Conservation (phyloP, 23 tunicate genomes). For the Styela clava region DNA sequence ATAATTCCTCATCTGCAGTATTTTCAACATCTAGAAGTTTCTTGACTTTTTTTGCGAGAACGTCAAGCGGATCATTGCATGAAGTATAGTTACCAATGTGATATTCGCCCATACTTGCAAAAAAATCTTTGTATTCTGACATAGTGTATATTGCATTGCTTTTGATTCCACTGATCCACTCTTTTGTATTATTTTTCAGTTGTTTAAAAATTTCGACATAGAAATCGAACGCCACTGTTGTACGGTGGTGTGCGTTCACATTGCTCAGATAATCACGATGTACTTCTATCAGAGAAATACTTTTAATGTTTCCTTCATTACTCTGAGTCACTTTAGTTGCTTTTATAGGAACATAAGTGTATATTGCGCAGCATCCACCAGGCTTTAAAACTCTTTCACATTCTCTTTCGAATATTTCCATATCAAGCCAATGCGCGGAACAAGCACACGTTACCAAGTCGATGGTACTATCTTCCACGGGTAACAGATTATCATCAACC, state of each 20-base stretch:
- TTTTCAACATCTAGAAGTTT: not conserved
- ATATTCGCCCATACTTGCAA: not conserved
- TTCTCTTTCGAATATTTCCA: not conserved
- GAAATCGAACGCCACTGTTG: not conserved
- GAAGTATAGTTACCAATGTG: not conserved
- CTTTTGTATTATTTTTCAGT: not conserved
- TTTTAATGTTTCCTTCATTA: no score
- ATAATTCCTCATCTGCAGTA: not conserved
- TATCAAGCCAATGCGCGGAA: not conserved
- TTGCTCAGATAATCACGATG: not conserved
- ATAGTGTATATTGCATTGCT: not conserved
- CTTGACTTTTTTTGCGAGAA: not conserved
- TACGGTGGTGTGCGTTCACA: not conserved
- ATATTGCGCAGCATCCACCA: constrained; percentile 9
- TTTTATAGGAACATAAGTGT: not conserved
- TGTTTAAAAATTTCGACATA: not conserved
- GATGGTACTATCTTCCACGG: not conserved
- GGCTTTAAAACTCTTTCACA: constrained; percentile 18
- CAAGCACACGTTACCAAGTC: constrained; percentile 1
- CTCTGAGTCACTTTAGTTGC: not conserved
- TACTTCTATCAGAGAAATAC: not conserved
- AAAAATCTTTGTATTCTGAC: not conserved
- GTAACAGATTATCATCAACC: not conserved
- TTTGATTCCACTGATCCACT: not conserved
- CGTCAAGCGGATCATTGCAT: not conserved